Evolutionary conservation across 1,140 invertebrate species (phyloP), one percentile per base, ranked within the genome.

Genomic region (Zaprionus tsacasi): DNA sequence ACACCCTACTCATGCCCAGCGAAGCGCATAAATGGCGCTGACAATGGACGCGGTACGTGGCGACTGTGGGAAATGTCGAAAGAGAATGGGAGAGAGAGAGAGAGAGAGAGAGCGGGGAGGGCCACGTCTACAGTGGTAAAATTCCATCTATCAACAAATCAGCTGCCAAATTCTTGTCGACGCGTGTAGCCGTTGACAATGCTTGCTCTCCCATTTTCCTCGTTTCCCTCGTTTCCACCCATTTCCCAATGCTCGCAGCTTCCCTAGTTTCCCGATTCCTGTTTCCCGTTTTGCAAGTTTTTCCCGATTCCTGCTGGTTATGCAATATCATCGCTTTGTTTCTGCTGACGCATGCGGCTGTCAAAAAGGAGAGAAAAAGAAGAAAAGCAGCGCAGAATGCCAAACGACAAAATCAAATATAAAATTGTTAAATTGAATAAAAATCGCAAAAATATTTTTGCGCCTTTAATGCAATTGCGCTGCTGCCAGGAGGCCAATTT

Each of bases 351-450:
- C 59, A 59, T 59, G 45, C 56, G 36, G 58, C 72, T 74, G 58
- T 36, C 40, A 17, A 60, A 54, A 57, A 63, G 48, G 21, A 36
- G 65, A 48, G 33, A 48, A 60, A 27, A 55, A 21, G 7, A 11
- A 54, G 30, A 15, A n/a, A 2, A 8, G 25, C 25, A 54, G 50
- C 50, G 55, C 11, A 12, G 60, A 83, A 74, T 55, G 56, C 74
- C 68, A 71, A 78, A 70, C 69, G 50, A 40, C 60, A 45, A 81
- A 83, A 88, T 88, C 83, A 88, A 88, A 88, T 88, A 88, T 88
- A 83, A 88, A 88, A 88, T 88, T 89, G 85, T 88, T 88, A 89
- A 88, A 88, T 88, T 88, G 78, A 88, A 88, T 88, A 78, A 88
- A 87, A 88, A 89, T 88, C 85, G 85, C 67, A 61, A 61, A 82